A percentile compares a stretch with the other conserved stretches of the same genome.
These are phyloP conservation scores for Solenopsis invicta DNA, from an alignment of 1,140 invertebrate species.

Conservation along the genomic window DNA sequence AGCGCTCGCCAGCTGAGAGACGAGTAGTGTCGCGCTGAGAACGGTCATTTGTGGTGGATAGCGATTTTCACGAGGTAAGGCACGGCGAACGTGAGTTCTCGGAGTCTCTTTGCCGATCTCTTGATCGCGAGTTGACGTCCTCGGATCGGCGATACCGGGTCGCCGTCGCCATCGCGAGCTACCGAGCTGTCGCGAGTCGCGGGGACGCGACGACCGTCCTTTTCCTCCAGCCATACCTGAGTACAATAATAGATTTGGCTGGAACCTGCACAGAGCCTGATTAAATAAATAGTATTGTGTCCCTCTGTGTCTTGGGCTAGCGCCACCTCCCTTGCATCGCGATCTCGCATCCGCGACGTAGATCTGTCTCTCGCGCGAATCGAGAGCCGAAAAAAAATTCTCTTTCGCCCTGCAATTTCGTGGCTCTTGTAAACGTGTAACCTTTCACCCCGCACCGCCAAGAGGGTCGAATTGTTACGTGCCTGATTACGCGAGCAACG, in stretches of 20 bases:
- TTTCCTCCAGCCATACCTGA: conserved; percentile 84
- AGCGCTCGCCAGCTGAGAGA: conserved; percentile 68
- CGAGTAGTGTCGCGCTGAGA: conserved; percentile 66
- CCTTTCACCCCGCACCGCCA: conserved; percentile 33
- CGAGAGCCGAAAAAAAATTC: not conserved
- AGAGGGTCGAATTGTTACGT: conserved; percentile 16
- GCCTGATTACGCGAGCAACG: conserved; percentile 2
- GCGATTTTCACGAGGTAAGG: conserved; percentile 62
- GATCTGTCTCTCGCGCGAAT: not conserved
- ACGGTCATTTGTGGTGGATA: conserved; percentile 34
- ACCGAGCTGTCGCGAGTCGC: conserved; percentile 23
- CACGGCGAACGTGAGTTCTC: not conserved
- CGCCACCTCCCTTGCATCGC: conserved; percentile 52
- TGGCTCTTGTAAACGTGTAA: conserved; percentile 50
- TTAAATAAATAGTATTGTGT: conserved; percentile 87
- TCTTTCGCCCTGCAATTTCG: conserved; percentile 29
- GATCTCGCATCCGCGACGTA: not conserved
- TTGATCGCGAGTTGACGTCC: not conserved
- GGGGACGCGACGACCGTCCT: conserved; percentile 68
- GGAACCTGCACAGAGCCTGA: conserved; percentile 85
- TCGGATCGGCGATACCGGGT: not conserved
- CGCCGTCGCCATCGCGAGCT: not conserved
- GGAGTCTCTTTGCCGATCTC: not conserved
- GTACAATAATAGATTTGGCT: conserved; percentile 88
- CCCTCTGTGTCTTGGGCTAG: conserved; percentile 72